Evolutionary conservation across 2,797 vertebrate genomes (phyloP).

Genomic region (Hemitrygon akajei): DNA sequence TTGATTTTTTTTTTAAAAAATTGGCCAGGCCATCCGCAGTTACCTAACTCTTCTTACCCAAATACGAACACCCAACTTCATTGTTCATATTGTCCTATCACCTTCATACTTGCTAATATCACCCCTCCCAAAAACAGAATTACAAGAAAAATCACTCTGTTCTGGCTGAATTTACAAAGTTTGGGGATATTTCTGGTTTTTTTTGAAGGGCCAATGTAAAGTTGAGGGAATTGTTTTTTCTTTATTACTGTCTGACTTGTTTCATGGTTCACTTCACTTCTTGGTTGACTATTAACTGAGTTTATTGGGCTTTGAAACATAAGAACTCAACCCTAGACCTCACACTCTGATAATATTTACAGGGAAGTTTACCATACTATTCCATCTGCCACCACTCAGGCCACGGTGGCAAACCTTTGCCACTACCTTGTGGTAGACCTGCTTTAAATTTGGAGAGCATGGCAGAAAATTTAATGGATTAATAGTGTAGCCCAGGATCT

Average conservation of each 20-base stretch:
- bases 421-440: not conserved
- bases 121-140: too few relatives aligned
- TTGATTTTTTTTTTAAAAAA: too few relatives aligned
- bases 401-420: not conserved
- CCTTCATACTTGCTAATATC: too few relatives aligned
- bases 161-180: too few relatives aligned
- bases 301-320: not conserved
- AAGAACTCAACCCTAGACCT: not conserved
- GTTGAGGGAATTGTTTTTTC: not conserved
- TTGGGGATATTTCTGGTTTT: too few relatives aligned
- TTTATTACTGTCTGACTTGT: not conserved
- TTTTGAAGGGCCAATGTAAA: too few relatives aligned
- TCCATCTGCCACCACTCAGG: too few relatives aligned
- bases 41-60: too few relatives aligned
- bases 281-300: not conserved
- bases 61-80: too few relatives aligned
- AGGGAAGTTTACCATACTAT: not conserved
- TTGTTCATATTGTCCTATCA: too few relatives aligned
- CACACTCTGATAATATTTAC: not conserved
- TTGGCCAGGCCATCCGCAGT: too few relatives aligned
- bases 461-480: not conserved
- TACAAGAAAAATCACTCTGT: too few relatives aligned
- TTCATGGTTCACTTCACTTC: not conserved
- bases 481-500: not conserved
- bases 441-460: not conserved